A percentile compares a stretch with the other conserved stretches of the same genome.
phyloP scores from a whole-genome alignment of 2,797 vertebrate species.

The Rhinoraja longicauda region DNA sequence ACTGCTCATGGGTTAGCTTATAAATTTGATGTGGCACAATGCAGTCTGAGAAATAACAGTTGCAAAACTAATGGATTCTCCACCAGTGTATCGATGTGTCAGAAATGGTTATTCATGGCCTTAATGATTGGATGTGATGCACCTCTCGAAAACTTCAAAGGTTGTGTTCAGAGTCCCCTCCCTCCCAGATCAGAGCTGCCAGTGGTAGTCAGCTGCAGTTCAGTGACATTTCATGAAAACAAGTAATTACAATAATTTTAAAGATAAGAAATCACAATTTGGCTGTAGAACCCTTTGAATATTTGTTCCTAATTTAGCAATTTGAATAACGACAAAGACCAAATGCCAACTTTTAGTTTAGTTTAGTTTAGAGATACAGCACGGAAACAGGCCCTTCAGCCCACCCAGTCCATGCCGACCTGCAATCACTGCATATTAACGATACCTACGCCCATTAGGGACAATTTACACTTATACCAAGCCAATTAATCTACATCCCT shows the following conservation, averaged over 20 bases:
- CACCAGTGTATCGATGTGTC: background rate
- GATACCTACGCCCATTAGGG: no score
- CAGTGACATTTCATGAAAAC: background rate
- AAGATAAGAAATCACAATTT: background rate
- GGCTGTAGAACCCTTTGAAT: background rate
- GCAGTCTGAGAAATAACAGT: constrained; percentile 22
- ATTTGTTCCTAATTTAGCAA: background rate
- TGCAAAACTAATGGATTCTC: constrained; percentile 8
- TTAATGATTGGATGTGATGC: background rate
- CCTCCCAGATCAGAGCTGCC: no score
- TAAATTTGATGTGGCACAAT: background rate
- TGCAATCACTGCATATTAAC: no score
- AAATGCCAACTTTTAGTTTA: background rate
- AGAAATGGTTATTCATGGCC: constrained; percentile 2
- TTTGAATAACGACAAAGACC: background rate
- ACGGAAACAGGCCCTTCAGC: no score
- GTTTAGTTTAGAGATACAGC: no score
- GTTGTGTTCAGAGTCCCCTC: background rate
- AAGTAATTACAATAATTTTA: background rate
- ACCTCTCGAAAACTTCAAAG: background rate
- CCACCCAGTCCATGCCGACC: no score
- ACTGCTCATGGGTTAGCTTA: background rate
- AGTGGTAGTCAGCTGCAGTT: background rate
- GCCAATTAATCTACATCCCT: no score
- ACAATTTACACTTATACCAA: no score